Conservation (phyloP, 2,888 invertebrate species). For the Protodeltote pygarga region DNA sequence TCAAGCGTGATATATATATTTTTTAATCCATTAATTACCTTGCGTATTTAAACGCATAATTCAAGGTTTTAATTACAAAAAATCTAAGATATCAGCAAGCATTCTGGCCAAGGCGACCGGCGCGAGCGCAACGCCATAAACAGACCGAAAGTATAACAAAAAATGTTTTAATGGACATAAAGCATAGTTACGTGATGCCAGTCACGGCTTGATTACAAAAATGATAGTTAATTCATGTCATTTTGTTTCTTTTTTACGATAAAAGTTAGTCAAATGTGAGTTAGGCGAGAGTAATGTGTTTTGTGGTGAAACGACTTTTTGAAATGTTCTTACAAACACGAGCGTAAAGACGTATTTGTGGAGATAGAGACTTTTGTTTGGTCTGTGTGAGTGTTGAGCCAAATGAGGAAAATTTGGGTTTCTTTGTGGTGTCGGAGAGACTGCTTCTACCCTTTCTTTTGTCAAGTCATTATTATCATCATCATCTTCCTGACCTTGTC, state of each 20-base stretch:
- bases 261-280: constrained; percentile 13
- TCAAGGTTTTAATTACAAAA: constrained; percentile 27
- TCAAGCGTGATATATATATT: too few species aligned
- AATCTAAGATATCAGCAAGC: constrained; percentile 19
- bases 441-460: too few species aligned
- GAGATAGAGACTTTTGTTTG: too few species aligned
- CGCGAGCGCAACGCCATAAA: constrained; percentile 10
- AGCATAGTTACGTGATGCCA: constrained; percentile 21
- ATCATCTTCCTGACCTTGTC: too few species aligned
- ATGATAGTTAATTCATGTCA: constrained; percentile 22
- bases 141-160: constrained; percentile 23
- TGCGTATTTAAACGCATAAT: constrained; percentile 15
- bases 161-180: constrained; percentile 25
- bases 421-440: too few species aligned
- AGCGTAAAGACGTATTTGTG: too few species aligned
- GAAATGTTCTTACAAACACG: too few species aligned
- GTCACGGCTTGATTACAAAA: constrained; percentile 39
- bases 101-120: constrained; percentile 36
- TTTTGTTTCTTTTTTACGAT: constrained; percentile 21
- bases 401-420: background rate
- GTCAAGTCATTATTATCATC: too few species aligned
- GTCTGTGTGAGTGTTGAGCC: too few species aligned
- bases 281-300: constrained; percentile 1
- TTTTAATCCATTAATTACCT: background rate
- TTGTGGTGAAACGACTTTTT: constrained; percentile 13